phyloP scores from a whole-genome alignment of 2,888 invertebrate species.

The Caenorhabditis becei region DNA sequence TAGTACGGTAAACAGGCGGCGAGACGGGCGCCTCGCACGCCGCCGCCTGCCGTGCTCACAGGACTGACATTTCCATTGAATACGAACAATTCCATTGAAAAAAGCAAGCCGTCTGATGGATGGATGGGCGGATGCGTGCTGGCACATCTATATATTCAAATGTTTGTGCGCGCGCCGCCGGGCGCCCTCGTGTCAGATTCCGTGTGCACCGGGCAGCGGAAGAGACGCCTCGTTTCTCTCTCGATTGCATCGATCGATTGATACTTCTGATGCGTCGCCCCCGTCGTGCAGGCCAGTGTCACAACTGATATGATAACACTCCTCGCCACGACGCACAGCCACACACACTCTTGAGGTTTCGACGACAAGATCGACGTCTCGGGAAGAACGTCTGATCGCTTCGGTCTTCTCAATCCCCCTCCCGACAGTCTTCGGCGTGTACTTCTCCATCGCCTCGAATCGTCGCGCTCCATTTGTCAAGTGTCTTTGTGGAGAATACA shows the following conservation, averaged over 20 bases:
- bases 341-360: slow-evolving; percentile 3
- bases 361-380: slow-evolving; percentile 1
- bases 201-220: neutral
- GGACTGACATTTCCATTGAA: neutral
- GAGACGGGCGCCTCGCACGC: neutral
- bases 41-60: too few relatives aligned
- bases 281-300: slow-evolving; percentile 19
- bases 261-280: slow-evolving; percentile 49
- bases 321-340: neutral
- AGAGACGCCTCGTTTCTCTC: neutral
- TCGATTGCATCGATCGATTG: slow-evolving; percentile 30
- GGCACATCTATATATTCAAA: slow-evolving; percentile 36
- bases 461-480: slow-evolving; percentile 40
- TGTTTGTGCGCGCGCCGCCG: slow-evolving; percentile 16
- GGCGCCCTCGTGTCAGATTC: slow-evolving; percentile 10
- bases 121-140: slow-evolving; percentile 19
- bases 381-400: neutral
- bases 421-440: neutral
- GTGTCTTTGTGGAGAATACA: slow-evolving; percentile 56
- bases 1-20: neutral
- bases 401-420: neutral
- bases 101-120: slow-evolving; percentile 17
- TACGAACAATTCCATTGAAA: neutral
- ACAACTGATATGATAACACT: slow-evolving; percentile 54
- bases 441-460: neutral